Percentiles rank a stretch among this genome's conserved stretches.
phyloP scores from a whole-genome alignment of 2,888 invertebrate genomes.

The Pycnomerus fuliginosus region DNA sequence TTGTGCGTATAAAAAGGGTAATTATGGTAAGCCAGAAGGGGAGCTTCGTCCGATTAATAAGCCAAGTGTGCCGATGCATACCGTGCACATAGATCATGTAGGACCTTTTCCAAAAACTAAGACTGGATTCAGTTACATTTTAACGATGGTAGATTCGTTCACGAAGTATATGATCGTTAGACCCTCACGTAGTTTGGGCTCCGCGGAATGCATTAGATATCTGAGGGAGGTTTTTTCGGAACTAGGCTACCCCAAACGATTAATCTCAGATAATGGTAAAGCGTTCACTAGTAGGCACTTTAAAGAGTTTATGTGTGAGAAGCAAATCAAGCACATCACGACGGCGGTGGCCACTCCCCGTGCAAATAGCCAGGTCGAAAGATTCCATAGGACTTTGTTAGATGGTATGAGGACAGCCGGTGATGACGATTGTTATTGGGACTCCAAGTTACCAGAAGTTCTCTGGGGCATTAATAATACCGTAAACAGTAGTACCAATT shows the following conservation, averaged over 20 bases:
- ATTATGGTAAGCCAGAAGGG: slow-evolving; percentile 18
- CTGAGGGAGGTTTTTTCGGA: slow-evolving; percentile 8
- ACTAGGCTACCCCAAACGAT: slow-evolving; percentile 23
- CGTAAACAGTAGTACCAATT: slow-evolving; percentile 30
- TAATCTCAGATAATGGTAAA: slow-evolving; percentile 27
- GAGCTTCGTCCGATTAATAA: slow-evolving; percentile 9
- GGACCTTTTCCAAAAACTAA: slow-evolving; percentile 23
- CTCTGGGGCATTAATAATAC: slow-evolving; percentile 39
- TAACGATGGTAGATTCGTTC: slow-evolving; percentile 26
- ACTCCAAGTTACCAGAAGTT: slow-evolving; percentile 30
- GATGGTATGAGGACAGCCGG: slow-evolving; percentile 31
- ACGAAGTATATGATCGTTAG: slow-evolving; percentile 20
- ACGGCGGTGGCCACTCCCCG: slow-evolving; percentile 29
- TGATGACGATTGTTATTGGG: slow-evolving; percentile 37
- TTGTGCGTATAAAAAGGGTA: slow-evolving; percentile 37
- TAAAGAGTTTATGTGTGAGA: slow-evolving; percentile 14
- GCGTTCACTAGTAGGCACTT: slow-evolving; percentile 25
- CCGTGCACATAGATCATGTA: slow-evolving; percentile 24
- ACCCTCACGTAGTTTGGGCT: slow-evolving; percentile 9
- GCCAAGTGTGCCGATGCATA: slow-evolving; percentile 5
- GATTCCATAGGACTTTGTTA: slow-evolving; percentile 35
- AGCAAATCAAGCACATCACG: slow-evolving; percentile 21
- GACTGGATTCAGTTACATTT: slow-evolving; percentile 21
- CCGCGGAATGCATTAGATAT: slow-evolving; percentile 6
- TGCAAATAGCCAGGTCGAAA: slow-evolving; percentile 36